These are phyloP conservation scores for Clupea harengus DNA, from an alignment of 2,113 vertebrate species.

Conservation along the genomic window DNA sequence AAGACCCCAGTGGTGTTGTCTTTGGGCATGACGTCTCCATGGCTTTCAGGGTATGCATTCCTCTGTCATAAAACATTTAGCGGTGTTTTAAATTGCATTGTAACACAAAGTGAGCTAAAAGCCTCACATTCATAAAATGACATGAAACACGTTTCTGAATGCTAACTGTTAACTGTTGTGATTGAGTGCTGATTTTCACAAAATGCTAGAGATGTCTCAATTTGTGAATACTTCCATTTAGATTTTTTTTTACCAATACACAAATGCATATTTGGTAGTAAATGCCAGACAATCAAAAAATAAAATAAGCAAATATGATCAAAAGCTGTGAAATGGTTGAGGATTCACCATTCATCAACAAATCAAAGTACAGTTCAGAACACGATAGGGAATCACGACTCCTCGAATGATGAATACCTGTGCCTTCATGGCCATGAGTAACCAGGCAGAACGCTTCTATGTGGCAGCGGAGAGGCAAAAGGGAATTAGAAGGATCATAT, in stretches of 20 bases:
- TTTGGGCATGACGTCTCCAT: slow-evolving; percentile 26
- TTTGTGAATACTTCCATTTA: neutral
- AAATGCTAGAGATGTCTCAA: neutral
- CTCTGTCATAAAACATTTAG: slow-evolving; percentile 21
- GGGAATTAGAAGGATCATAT: neutral
- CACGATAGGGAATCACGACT: neutral
- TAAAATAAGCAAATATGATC: neutral
- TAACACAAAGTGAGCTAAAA: slow-evolving; percentile 31
- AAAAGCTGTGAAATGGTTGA: neutral
- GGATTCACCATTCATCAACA: neutral
- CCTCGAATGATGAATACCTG: neutral
- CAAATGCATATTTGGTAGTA: neutral
- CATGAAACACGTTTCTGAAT: neutral
- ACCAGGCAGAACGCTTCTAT: neutral
- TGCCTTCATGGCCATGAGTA: neutral
- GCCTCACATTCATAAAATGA: neutral
- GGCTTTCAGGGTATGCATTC: slow-evolving; percentile 14
- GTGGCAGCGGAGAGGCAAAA: neutral
- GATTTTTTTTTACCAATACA: neutral
- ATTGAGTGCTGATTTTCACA: neutral
- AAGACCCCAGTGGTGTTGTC: slow-evolving; percentile 32
- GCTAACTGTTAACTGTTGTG: too few relatives aligned
- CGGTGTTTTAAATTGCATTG: slow-evolving; percentile 41
- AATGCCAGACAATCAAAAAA: neutral
- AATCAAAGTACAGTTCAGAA: neutral